Conservation (phyloP, 2,797 vertebrate genomes). For the Lagorchestes hirsutus region DNA sequence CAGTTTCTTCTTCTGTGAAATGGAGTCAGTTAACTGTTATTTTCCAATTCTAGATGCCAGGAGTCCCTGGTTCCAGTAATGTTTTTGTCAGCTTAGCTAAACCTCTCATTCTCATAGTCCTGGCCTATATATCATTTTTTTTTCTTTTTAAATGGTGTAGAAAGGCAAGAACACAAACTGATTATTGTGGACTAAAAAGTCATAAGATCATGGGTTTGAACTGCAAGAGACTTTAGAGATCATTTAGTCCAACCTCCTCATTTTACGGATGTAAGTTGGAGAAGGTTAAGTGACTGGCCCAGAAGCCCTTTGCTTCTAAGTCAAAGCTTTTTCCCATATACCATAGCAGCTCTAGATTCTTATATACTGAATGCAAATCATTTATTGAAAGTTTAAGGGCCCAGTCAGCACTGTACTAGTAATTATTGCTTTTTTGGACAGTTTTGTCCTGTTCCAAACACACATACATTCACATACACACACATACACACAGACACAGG, state of each 20-base stretch:
- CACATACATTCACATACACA: constrained; percentile 2
- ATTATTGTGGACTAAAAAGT: not conserved
- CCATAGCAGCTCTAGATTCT: not conserved
- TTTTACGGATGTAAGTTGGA: not conserved
- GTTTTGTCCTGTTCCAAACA: not conserved
- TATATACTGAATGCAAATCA: not conserved
- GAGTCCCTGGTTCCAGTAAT: not conserved
- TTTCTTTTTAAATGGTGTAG: not conserved
- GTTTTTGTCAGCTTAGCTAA: not conserved
- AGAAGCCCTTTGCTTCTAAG: not conserved
- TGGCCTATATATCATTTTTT: not conserved
- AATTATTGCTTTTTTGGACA: not conserved
- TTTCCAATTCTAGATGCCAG: not conserved
- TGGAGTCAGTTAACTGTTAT: not conserved
- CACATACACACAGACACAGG: constrained; percentile 12
- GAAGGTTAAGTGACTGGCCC: not conserved
- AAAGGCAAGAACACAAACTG: not conserved
- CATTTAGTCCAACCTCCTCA: not conserved
- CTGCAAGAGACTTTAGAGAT: not conserved
- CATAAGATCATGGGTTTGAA: not conserved
- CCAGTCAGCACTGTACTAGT: not conserved
- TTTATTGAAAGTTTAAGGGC: not conserved
- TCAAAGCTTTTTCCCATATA: not conserved
- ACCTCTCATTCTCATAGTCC: not conserved
- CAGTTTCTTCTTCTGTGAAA: not conserved